These are phyloP conservation scores for Anthoscopus minutus DNA, from an alignment of 2,113 vertebrate genomes.

Conservation along the genomic window DNA sequence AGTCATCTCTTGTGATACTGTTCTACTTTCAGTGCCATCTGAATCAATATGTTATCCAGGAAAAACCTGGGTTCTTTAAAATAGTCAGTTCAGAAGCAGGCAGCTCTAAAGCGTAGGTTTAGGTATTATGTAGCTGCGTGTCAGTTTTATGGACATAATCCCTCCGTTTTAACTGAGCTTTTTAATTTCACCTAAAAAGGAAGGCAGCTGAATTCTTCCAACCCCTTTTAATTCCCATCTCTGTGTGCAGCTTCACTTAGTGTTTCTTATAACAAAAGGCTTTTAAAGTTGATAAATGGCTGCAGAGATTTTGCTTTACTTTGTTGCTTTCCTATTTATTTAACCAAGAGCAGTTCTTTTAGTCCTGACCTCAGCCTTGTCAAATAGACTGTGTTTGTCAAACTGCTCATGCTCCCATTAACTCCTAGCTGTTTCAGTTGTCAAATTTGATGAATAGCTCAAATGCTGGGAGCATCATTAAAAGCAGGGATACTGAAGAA, in stretches of 20 bases:
- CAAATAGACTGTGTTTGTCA: constrained; percentile 64
- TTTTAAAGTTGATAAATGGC: constrained; percentile 66
- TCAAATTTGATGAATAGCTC: constrained; percentile 56
- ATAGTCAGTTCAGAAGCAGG: background rate
- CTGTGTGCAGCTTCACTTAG: constrained; percentile 43
- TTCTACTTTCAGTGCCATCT: background rate
- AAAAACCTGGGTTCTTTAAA: background rate
- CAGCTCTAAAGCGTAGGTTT: background rate
- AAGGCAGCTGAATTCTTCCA: background rate
- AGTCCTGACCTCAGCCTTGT: constrained; percentile 61
- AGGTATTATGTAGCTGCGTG: background rate
- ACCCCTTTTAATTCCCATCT: constrained; percentile 7
- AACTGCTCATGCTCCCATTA: constrained; percentile 65
- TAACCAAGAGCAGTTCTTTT: constrained; percentile 60
- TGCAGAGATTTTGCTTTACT: constrained; percentile 58
- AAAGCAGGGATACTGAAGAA: constrained; percentile 34
- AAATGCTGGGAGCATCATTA: constrained; percentile 51
- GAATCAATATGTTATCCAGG: background rate
- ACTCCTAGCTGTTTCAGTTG: constrained; percentile 60
- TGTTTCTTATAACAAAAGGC: constrained; percentile 44
- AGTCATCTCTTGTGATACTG: rapidly evolving
- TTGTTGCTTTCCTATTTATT: constrained; percentile 66
- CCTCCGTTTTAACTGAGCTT: constrained; percentile 21
- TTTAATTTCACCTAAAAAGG: constrained; percentile 16
- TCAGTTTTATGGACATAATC: constrained; percentile 1